These are phyloP conservation scores for Tipula unca DNA, from an alignment of 2,888 invertebrate species.

Conservation along the genomic window DNA sequence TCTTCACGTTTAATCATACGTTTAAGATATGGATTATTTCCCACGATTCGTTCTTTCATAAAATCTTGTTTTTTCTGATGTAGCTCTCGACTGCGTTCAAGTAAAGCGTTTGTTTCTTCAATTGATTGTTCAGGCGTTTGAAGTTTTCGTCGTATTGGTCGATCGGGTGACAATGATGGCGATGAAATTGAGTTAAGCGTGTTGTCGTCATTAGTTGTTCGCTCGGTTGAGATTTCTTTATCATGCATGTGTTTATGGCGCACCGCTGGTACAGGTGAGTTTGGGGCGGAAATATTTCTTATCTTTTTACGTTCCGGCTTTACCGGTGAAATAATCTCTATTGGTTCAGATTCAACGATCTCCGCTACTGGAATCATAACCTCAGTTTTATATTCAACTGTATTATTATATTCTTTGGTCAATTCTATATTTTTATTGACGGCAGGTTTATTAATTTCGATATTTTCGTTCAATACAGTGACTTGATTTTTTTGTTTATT, in stretches of 20 bases:
- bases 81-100: constrained; percentile 38
- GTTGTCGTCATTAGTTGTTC: neutral
- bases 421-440: neutral
- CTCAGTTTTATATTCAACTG: neutral
- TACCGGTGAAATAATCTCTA: neutral
- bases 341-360: neutral
- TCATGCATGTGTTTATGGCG: neutral
- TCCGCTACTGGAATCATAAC: neutral
- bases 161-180: constrained; percentile 23
- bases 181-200: neutral
- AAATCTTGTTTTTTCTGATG: constrained; percentile 40
- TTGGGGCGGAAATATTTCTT: neutral
- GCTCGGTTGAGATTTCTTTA: neutral
- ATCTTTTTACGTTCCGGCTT: neutral
- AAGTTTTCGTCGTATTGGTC: constrained; percentile 24
- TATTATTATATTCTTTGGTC: neutral
- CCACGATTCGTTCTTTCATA: constrained; percentile 38
- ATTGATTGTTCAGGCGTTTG: constrained; percentile 25
- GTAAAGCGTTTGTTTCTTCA: constrained; percentile 35
- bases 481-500: neutral
- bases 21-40: constrained; percentile 40
- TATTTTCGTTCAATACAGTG: neutral
- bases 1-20: constrained; percentile 33
- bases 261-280: neutral
- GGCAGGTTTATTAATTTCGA: neutral